Conservation (phyloP, 2,797 vertebrate genomes). For the Acanthurus lineatus region DNA sequence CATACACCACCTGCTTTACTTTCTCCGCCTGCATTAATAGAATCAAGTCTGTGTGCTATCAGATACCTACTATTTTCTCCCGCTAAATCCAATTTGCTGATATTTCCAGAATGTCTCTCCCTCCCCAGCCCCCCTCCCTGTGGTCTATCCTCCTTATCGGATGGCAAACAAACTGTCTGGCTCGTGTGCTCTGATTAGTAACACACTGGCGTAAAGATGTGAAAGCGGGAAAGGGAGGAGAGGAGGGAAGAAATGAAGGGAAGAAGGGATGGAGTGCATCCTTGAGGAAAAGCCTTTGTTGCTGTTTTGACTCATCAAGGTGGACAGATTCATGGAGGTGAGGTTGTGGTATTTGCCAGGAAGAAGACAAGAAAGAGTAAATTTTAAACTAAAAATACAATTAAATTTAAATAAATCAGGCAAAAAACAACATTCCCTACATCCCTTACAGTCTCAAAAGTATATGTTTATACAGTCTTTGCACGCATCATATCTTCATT, state of each 20-base stretch:
- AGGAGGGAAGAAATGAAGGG: constrained; percentile 25
- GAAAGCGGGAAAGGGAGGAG: constrained; percentile 11
- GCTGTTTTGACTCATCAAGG: constrained; percentile 18
- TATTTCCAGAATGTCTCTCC: constrained; percentile 71
- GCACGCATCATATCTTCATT: constrained; percentile 19
- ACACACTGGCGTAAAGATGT: constrained; percentile 49
- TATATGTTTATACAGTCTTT: neutral
- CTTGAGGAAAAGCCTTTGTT: constrained; percentile 33
- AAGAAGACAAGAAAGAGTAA: neutral
- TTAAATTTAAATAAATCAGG: neutral
- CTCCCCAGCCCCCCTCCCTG: constrained; percentile 1
- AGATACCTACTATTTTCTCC: constrained; percentile 74
- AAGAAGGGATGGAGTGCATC: constrained; percentile 15
- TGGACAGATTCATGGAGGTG: neutral
- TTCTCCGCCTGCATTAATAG: constrained; percentile 51
- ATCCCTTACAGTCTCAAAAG: neutral
- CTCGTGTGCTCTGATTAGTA: constrained; percentile 67
- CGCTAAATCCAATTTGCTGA: constrained; percentile 78
- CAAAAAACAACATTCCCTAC: neutral
- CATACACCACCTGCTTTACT: constrained; percentile 47
- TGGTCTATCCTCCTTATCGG: constrained; percentile 64
- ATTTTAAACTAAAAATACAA: neutral
- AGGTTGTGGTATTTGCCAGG: neutral
- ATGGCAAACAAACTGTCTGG: constrained; percentile 72
- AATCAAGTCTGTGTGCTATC: constrained; percentile 67